Conservation (phyloP, 1,140 invertebrate species). For the Drosophila elegans region DNA sequence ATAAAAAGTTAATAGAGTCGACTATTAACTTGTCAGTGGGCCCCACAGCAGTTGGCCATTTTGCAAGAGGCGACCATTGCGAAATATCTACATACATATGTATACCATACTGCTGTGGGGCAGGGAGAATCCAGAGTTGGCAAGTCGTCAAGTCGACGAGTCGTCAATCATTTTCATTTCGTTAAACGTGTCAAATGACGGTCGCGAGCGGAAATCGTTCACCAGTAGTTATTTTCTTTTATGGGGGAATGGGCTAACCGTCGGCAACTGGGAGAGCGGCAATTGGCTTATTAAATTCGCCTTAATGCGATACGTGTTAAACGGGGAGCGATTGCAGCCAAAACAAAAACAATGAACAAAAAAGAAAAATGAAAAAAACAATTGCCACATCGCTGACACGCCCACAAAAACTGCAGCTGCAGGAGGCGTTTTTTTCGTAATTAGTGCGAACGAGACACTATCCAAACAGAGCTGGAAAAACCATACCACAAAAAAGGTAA, state of each 20-base stretch:
- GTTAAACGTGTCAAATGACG: slow-evolving; percentile 74
- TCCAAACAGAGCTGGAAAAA: slow-evolving; percentile 35
- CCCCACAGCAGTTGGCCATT: slow-evolving; percentile 43
- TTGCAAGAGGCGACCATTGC: slow-evolving; percentile 49
- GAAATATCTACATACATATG: slow-evolving; percentile 8
- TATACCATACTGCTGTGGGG: neutral
- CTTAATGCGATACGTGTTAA: slow-evolving; percentile 52
- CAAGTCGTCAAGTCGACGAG: slow-evolving; percentile 33
- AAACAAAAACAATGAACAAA: neutral
- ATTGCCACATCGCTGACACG: slow-evolving; percentile 35
- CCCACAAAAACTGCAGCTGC: slow-evolving; percentile 34
- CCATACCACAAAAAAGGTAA: slow-evolving; percentile 51
- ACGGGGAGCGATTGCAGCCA: slow-evolving; percentile 8
- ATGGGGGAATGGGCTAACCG: slow-evolving; percentile 35
- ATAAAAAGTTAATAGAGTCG: slow-evolving; percentile 62
- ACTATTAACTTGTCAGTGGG: slow-evolving; percentile 76
- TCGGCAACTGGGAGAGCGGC: slow-evolving; percentile 13
- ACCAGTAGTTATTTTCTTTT: slow-evolving; percentile 47
- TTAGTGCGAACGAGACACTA: slow-evolving; percentile 41
- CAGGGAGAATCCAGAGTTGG: slow-evolving; percentile 18
- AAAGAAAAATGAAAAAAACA: slow-evolving; percentile 11
- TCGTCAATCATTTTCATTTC: slow-evolving; percentile 76
- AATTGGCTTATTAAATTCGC: slow-evolving; percentile 45
- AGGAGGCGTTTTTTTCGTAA: slow-evolving; percentile 43
- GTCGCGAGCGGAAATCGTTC: slow-evolving; percentile 66